A percentile compares a stretch with the other conserved stretches of the same genome.
phyloP scores from a whole-genome alignment of 2,113 vertebrate species.

The Cavia aperea region DNA sequence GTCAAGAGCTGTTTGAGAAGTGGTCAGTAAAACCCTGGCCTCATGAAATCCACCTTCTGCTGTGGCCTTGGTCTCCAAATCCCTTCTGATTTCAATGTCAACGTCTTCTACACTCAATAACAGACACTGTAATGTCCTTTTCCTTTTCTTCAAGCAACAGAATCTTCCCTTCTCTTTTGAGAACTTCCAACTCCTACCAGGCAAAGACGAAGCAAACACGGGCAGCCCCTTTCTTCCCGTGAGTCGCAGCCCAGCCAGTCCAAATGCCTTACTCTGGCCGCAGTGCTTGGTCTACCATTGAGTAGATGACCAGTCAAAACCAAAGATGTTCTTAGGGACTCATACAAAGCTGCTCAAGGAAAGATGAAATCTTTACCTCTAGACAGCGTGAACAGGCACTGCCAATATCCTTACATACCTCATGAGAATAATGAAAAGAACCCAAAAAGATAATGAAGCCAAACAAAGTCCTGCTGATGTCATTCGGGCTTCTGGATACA shows the following conservation, averaged over 20 bases:
- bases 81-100: neutral
- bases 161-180: neutral
- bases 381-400: neutral
- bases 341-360: neutral
- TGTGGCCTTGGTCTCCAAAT: neutral
- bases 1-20: neutral
- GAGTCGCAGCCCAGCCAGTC: neutral
- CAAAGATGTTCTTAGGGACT: neutral
- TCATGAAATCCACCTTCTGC: neutral
- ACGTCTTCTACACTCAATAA: neutral
- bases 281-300: too few species aligned
- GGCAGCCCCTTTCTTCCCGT: neutral
- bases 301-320: neutral
- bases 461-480: neutral
- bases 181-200: neutral
- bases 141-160: neutral
- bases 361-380: neutral
- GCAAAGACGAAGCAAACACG: neutral
- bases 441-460: neutral
- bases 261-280: neutral
- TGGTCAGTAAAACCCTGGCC: neutral
- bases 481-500: neutral
- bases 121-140: neutral
- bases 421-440: neutral
- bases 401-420: neutral